A percentile compares a stretch with the other conserved stretches of the same genome.
phyloP scores from a whole-genome alignment of 2,797 vertebrate species.

The Threskiornis aethiopicus region DNA sequence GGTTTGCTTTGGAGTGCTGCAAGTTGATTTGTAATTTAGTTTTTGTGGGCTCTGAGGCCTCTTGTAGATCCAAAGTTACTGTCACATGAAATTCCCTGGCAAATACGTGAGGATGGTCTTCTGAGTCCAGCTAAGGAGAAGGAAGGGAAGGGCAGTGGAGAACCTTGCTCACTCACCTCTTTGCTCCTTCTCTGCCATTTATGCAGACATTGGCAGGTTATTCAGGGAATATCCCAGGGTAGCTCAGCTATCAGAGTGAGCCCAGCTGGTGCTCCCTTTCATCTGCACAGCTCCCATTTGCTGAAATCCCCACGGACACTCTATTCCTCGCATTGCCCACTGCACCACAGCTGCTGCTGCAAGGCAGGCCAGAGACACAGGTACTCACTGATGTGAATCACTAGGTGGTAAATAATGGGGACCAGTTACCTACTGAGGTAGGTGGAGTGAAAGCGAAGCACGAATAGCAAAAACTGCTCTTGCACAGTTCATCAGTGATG shows the following conservation, averaged over 20 bases:
- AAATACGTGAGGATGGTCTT: background rate
- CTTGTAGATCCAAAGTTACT: background rate
- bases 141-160: background rate
- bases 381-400: background rate
- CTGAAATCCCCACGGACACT: background rate
- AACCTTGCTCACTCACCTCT: background rate
- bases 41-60: background rate
- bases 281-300: background rate
- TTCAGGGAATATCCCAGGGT: no score
- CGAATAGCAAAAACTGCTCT: background rate
- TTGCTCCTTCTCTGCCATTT: background rate
- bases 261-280: background rate
- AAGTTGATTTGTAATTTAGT: background rate
- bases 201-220: background rate
- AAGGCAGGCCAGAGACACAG: background rate
- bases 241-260: background rate
- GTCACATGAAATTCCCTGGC: background rate
- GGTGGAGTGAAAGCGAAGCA: background rate
- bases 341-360: background rate
- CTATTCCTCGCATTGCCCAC: rapidly evolving
- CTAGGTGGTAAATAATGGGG: background rate
- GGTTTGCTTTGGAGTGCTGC: background rate
- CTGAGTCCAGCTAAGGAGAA: background rate
- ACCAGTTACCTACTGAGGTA: background rate
- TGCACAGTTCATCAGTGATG: rapidly evolving